Evolutionary conservation across 37 sponge, comb jelly and placozoan species (phyloP), one percentile per base, ranked within the genome.

Genomic region (Tethya wilhelma): DNA sequence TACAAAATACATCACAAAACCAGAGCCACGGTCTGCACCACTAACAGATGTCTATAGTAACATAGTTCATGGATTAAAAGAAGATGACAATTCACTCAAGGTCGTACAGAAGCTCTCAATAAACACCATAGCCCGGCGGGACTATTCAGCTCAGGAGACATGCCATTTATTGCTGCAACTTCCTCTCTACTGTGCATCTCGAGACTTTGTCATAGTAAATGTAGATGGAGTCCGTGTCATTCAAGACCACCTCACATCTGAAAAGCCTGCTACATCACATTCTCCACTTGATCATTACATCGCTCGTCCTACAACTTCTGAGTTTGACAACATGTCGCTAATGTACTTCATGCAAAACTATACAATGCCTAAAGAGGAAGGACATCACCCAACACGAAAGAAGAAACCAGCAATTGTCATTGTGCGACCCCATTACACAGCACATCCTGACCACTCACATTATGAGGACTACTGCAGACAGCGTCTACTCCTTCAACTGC

Each of bases 71-170:
- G 34, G 55, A 23, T 41, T 83, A 0, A 65, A 64, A 33, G 83
- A 83, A 8, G 46, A 67, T 7, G n/a, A 32, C 42, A 66, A 20
- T 0, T 53, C 71, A 0, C 33, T 75, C 11, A 67, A 75, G n/a
- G 71, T 64, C 26, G 46, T 84, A 0, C 69, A 75, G 71, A 75
- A 76, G 59, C 71, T 84, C 4, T 74, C 76, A 2, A 84, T 55
- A 59, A 84, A 84, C 68, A 69, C 30, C 28, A 34, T 84, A 0
- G 49, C 69, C 29, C 78, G 60, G 58, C 72, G 77, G 34, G 71
- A 76, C 44, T 58, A 30, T 38, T 84, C 85, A 65, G 77, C 85
- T 7, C 85, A 84, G 33, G 85, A 84, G 43, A 84, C 85, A 22
- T 75, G 85, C 45, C 77, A 84, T 58, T 62, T 84, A 20, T 78